A percentile compares a stretch with the other conserved stretches of the same genome.
Conservation (phyloP, 2,113 vertebrate species). For the Rhinoderma darwinii region DNA sequence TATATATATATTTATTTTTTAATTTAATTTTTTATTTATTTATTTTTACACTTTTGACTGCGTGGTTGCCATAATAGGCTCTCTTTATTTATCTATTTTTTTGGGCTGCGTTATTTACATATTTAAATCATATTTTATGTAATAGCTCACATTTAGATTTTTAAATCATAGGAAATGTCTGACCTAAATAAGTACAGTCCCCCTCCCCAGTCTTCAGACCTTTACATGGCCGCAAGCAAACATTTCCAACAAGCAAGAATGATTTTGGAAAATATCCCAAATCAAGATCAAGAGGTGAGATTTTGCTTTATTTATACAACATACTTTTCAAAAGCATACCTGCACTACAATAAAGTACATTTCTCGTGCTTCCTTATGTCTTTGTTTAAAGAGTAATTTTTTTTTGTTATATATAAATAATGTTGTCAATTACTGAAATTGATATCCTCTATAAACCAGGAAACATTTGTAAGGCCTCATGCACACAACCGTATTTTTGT, state of each 20-base stretch:
- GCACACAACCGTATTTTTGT: too few relatives aligned
- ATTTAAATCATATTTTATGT: neutral
- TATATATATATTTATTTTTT: neutral
- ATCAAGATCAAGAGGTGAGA: slow-evolving; percentile 91
- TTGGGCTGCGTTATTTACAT: neutral
- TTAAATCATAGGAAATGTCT: slow-evolving; percentile 88
- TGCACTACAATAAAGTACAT: neutral
- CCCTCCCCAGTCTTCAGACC: slow-evolving; percentile 92
- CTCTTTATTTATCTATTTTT: too few relatives aligned
- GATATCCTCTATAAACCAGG: too few relatives aligned
- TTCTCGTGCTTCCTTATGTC: too few relatives aligned
- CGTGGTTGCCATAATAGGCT: neutral
- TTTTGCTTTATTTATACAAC: neutral
- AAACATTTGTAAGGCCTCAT: too few relatives aligned
- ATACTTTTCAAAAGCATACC: too few relatives aligned
- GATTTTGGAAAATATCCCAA: slow-evolving; percentile 94
- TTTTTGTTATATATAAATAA: too few relatives aligned
- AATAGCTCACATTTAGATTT: neutral
- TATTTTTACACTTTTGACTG: neutral
- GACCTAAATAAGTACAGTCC: slow-evolving; percentile 98
- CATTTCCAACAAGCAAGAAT: slow-evolving; percentile 98
- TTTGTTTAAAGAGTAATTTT: too few relatives aligned
- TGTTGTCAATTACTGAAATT: too few relatives aligned
- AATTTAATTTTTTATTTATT: neutral
- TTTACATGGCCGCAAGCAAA: slow-evolving; percentile 97